phyloP scores from a whole-genome alignment of 2,113 vertebrate genomes.

The Aegithalos caudatus region DNA sequence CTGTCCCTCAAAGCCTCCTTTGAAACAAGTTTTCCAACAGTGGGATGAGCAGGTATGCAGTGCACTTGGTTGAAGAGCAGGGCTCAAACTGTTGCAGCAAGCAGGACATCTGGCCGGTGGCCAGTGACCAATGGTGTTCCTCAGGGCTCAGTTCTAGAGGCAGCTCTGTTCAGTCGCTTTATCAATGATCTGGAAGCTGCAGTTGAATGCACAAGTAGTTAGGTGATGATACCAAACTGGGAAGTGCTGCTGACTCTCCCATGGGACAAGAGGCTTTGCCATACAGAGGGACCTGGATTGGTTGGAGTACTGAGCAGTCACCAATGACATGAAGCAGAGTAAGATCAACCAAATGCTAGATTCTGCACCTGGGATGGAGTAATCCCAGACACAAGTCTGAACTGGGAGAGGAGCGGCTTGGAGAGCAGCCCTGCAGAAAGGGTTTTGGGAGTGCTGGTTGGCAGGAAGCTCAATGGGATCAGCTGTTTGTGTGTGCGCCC shows the following conservation, averaged over 20 bases:
- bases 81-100: not conserved
- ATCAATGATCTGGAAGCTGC: not conserved
- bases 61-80: not conserved
- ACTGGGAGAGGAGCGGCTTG: not conserved
- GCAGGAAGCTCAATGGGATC: not conserved
- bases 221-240: not conserved
- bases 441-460: not conserved
- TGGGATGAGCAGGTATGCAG: not conserved
- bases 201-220: not conserved
- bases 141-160: not conserved
- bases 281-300: not conserved
- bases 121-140: not conserved
- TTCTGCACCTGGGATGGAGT: not conserved
- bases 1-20: not conserved
- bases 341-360: not conserved
- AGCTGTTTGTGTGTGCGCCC: not conserved
- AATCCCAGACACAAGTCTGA: not conserved
- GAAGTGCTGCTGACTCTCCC: not conserved
- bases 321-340: fast-evolving
- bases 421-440: not conserved
- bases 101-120: not conserved
- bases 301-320: not conserved
- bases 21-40: not conserved
- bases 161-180: not conserved
- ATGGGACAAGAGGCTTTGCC: not conserved